Evolutionary conservation across 2,113 vertebrate genomes (phyloP).

Genomic region (Ursus arctos): DNA sequence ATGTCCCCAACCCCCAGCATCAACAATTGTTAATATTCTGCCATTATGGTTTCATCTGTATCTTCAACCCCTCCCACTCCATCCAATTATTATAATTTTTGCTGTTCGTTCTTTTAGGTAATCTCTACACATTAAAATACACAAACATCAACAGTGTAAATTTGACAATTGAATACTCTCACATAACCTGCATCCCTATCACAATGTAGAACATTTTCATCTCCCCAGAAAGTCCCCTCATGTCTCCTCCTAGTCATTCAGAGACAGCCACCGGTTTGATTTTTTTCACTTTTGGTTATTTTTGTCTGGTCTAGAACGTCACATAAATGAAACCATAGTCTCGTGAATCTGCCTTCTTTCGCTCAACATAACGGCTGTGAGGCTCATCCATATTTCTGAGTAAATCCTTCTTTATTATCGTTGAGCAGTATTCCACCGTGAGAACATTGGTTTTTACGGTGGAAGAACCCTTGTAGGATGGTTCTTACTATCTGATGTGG

Average conservation of each 20-base stretch:
- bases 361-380: background rate
- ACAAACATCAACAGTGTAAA: background rate
- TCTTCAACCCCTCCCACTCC: background rate
- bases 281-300: background rate
- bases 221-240: background rate
- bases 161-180: background rate
- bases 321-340: background rate
- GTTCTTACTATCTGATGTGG: background rate
- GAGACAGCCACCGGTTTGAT: background rate
- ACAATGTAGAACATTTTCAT: background rate
- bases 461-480: background rate
- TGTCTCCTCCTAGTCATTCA: background rate
- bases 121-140: background rate
- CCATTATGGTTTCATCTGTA: background rate
- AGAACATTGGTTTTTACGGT: background rate
- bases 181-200: background rate
- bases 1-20: background rate
- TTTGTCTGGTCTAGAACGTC: slow-evolving; percentile 3
- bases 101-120: background rate
- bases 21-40: slow-evolving; percentile 11
- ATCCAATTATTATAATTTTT: background rate
- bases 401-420: background rate
- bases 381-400: background rate
- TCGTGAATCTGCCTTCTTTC: background rate
- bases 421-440: background rate